A percentile compares a stretch with the other conserved stretches of the same genome.
phyloP scores from a whole-genome alignment of 2,797 vertebrate genomes.

The Caiman crocodilus region DNA sequence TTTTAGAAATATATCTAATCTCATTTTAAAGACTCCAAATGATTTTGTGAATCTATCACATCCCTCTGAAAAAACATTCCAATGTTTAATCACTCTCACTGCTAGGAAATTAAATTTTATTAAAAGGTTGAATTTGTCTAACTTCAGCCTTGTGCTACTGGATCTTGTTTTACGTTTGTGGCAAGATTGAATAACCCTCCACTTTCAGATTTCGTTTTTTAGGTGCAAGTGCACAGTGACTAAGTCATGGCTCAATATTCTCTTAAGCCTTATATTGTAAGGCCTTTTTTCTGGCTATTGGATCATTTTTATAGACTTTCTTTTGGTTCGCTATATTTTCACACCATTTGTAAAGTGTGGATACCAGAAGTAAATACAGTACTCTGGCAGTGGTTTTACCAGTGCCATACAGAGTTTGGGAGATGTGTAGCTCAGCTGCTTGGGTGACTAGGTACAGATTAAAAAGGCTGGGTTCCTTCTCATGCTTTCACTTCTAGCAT shows the following conservation, averaged over 20 bases:
- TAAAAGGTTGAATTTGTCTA: neutral
- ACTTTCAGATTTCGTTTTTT: neutral
- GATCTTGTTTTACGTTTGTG: neutral
- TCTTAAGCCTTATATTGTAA: neutral
- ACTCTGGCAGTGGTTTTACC: neutral
- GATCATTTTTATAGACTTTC: neutral
- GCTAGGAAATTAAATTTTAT: neutral
- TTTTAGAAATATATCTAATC: conserved; percentile 8
- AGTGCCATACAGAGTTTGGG: too few species aligned
- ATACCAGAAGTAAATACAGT: neutral
- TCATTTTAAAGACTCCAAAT: conserved; percentile 6
- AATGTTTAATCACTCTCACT: conserved; percentile 13
- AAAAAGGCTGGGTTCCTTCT: too few species aligned
- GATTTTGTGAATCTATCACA: conserved; percentile 27
- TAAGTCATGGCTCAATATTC: neutral
- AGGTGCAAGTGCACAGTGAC: neutral
- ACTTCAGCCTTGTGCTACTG: neutral
- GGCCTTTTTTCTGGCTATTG: neutral
- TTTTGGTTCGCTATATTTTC: neutral
- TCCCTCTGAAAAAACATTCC: conserved; percentile 37
- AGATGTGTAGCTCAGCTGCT: too few species aligned
- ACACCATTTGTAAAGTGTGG: neutral
- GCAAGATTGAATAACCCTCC: neutral
- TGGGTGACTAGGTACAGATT: too few species aligned
- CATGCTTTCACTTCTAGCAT: too few species aligned